Percentiles rank a stretch among this genome's conserved stretches.
Evolutionary conservation across 2,113 vertebrate species (phyloP).

Genomic region (Pseudopodoces humilis): DNA sequence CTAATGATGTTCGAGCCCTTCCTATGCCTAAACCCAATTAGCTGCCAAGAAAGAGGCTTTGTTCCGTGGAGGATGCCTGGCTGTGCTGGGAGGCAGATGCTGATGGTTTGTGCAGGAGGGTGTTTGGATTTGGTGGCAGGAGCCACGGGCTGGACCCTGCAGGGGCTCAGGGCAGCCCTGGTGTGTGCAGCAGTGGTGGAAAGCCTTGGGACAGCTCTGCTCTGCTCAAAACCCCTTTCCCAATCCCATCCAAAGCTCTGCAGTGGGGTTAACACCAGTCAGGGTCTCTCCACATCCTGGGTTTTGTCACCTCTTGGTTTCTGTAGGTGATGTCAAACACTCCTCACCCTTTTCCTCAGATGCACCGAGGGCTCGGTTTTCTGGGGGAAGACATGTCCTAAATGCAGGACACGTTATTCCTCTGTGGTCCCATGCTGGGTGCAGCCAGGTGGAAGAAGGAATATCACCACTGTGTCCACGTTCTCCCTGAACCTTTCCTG

Average conservation of each 20-base stretch:
- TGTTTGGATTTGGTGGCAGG: background rate
- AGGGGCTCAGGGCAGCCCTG: background rate
- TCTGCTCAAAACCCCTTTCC: background rate
- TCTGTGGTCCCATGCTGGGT: background rate
- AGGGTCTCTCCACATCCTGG: fast-evolving
- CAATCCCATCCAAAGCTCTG: background rate
- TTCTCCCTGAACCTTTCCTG: background rate
- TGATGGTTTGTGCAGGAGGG: background rate
- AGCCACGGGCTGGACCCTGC: fast-evolving
- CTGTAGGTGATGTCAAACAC: background rate
- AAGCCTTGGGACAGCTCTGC: background rate
- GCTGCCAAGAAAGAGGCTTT: background rate
- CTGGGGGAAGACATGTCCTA: background rate
- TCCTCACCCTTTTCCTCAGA: background rate
- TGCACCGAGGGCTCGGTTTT: background rate
- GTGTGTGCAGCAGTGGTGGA: background rate
- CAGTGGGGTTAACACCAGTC: background rate
- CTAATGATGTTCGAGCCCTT: background rate
- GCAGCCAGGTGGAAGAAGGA: background rate
- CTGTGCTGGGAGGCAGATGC: background rate
- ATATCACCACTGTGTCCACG: background rate
- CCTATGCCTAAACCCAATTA: background rate
- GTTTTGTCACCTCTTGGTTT: background rate
- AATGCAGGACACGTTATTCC: background rate
- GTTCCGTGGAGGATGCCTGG: background rate